phyloP scores from a whole-genome alignment of 2,888 invertebrate species.

The Apamea epomidion region DNA sequence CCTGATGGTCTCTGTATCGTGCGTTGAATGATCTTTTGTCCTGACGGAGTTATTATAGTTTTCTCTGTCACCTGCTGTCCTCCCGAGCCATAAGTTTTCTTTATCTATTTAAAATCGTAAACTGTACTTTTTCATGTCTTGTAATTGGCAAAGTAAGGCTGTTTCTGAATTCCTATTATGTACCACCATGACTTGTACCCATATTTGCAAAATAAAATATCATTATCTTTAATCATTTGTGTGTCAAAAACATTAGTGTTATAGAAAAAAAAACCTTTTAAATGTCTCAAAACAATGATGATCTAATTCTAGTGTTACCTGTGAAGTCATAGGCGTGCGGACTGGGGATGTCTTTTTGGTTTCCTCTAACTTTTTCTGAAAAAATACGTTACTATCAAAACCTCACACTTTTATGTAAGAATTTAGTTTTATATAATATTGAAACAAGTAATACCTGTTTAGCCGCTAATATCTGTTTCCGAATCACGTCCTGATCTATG shows the following conservation, averaged over 20 bases:
- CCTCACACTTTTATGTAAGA: background rate
- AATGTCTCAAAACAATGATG: background rate
- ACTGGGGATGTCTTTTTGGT: conserved; percentile 77
- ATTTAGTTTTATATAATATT: background rate
- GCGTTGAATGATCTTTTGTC: conserved; percentile 89
- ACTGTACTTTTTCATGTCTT: too few relatives aligned
- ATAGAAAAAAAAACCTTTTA: background rate
- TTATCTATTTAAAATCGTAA: conserved; percentile 70
- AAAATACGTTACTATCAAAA: conserved; percentile 33
- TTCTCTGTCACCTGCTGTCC: conserved; percentile 88
- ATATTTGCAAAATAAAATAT: too few relatives aligned
- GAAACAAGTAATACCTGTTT: conserved; percentile 81
- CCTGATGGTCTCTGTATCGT: conserved; percentile 84
- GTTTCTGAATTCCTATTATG: too few relatives aligned
- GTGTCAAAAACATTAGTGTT: conserved; percentile 3
- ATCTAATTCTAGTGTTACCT: conserved; percentile 69
- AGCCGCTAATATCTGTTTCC: conserved; percentile 88
- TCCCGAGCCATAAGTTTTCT: conserved; percentile 79
- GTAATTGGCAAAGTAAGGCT: too few relatives aligned
- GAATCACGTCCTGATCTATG: conserved; percentile 88
- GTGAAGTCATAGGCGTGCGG: conserved; percentile 74
- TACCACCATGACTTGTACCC: too few relatives aligned
- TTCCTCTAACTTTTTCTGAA: conserved; percentile 86
- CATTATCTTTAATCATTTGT: background rate
- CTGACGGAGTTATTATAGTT: conserved; percentile 89